Evolutionary conservation across 2,797 vertebrate species (phyloP).

Genomic region (Microtus obscurus): DNA sequence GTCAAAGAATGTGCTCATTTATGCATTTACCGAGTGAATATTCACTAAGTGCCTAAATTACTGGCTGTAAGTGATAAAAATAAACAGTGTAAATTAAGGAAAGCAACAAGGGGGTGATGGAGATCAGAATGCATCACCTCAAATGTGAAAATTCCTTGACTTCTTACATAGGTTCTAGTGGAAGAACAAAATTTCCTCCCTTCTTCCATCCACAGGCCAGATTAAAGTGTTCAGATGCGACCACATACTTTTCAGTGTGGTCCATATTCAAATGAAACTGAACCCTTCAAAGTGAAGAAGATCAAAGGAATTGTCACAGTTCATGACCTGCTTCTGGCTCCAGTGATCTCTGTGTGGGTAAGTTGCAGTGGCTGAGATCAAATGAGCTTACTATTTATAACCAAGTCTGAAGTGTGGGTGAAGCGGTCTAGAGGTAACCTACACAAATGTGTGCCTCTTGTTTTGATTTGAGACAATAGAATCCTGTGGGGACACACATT

Average conservation of each 20-base stretch:
- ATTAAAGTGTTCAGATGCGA: neutral
- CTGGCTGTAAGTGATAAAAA: neutral
- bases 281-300: neutral
- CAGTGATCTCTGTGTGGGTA: neutral
- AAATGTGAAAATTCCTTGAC: neutral
- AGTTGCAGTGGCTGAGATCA: neutral
- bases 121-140: neutral
- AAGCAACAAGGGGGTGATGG: neutral
- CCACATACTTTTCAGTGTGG: neutral
- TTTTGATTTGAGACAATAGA: neutral
- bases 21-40: neutral
- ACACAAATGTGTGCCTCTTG: neutral
- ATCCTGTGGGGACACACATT: neutral
- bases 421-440: neutral
- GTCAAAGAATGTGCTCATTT: conserved; percentile 11
- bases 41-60: conserved; percentile 12
- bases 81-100: neutral
- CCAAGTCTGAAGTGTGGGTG: conserved; percentile 22
- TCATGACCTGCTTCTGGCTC: neutral
- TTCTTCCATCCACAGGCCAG: neutral
- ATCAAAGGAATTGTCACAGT: conserved; percentile 16
- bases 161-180: neutral
- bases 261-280: neutral
- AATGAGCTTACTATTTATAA: conserved; percentile 6
- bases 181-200: neutral